These are phyloP conservation scores for Liparis tanakae DNA, from an alignment of 2,797 vertebrate species.

Conservation along the genomic window DNA sequence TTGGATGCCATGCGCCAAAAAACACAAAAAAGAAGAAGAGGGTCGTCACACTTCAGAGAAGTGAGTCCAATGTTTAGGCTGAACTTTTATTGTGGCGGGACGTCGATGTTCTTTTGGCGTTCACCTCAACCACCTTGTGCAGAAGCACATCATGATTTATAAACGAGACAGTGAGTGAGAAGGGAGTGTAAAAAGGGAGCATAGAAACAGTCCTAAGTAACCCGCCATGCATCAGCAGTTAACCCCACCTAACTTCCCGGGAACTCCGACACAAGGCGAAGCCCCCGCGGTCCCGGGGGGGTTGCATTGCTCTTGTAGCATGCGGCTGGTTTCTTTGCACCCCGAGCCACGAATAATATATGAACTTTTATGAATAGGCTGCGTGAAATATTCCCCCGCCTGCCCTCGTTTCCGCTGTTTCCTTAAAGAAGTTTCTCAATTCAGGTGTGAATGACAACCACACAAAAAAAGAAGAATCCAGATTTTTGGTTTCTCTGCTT, in stretches of 20 bases:
- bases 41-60: too few species aligned
- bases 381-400: slow-evolving; percentile 60
- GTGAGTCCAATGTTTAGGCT: too few species aligned
- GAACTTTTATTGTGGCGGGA: background rate
- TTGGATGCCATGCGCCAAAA: too few species aligned
- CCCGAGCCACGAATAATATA: slow-evolving; percentile 65
- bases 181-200: background rate
- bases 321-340: slow-evolving; percentile 28
- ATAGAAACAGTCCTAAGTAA: background rate
- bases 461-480: background rate
- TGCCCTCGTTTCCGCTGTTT: slow-evolving; percentile 45
- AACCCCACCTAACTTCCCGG: background rate
- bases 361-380: slow-evolving; percentile 47
- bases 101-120: background rate
- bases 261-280: background rate
- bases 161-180: background rate
- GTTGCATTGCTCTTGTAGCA: slow-evolving; percentile 33
- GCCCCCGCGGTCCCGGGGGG: background rate
- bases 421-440: slow-evolving; percentile 40
- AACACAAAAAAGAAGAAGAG: too few species aligned
- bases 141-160: background rate
- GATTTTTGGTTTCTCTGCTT: background rate
- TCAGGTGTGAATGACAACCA: slow-evolving; percentile 26
- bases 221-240: slow-evolving; percentile 11
- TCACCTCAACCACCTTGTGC: background rate